Percentiles rank a stretch among this genome's conserved stretches.
Evolutionary conservation across 2,797 vertebrate genomes (phyloP).

Genomic region (Pseudochirops corinnae): DNA sequence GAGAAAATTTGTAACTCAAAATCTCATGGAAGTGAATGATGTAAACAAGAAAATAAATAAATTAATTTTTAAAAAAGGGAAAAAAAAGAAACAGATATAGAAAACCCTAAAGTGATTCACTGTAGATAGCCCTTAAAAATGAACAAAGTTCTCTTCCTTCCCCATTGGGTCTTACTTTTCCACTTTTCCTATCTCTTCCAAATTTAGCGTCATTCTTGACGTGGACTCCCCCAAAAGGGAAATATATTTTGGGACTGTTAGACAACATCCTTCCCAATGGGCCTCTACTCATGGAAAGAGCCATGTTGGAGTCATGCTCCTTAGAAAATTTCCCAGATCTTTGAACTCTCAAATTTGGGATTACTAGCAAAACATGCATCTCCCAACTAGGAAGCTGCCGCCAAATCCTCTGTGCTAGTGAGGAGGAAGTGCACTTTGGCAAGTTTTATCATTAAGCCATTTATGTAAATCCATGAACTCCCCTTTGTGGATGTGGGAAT

Average conservation of each 20-base stretch:
- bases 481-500: background rate
- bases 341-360: background rate
- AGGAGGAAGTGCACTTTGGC: background rate
- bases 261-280: background rate
- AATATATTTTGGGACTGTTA: background rate
- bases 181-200: background rate
- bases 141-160: background rate
- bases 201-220: background rate
- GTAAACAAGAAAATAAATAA: too few relatives aligned
- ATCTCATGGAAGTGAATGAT: too few relatives aligned
- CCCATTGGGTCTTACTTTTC: background rate
- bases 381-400: background rate
- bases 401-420: background rate
- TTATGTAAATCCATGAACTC: background rate
- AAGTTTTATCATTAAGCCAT: background rate
- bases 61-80: too few relatives aligned
- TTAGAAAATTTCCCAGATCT: too few relatives aligned
- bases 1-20: too few relatives aligned
- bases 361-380: background rate
- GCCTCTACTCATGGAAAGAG: background rate
- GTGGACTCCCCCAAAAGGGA: background rate
- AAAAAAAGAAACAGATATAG: too few relatives aligned
- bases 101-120: background rate
- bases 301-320: background rate
- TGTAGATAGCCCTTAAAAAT: background rate